These are phyloP conservation scores for Crypturellus undulatus DNA, from an alignment of 2,113 vertebrate genomes.

Conservation along the genomic window DNA sequence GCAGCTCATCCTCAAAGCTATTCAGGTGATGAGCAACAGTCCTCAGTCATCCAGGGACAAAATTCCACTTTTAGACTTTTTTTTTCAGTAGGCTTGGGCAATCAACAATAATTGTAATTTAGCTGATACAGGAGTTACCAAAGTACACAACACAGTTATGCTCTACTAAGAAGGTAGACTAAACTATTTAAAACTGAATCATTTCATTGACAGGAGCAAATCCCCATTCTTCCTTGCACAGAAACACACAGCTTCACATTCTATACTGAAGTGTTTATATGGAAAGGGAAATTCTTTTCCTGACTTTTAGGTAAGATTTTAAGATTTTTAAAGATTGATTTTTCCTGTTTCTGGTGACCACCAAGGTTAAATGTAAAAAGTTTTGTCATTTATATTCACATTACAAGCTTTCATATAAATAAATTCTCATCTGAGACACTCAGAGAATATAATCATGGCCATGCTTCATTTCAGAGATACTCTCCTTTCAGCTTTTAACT, in stretches of 20 bases:
- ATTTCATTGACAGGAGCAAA: not conserved
- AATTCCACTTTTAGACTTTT: not conserved
- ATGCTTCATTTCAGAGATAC: not conserved
- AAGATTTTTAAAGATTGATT: not conserved
- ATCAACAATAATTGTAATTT: conserved; percentile 4
- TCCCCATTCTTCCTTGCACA: not conserved
- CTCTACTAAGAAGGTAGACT: not conserved
- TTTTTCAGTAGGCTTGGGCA: not conserved
- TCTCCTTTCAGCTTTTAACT: conserved; percentile 13
- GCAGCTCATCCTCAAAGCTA: not conserved
- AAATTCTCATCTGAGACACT: not conserved
- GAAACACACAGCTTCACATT: not conserved
- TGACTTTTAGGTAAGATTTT: not conserved
- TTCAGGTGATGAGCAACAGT: not conserved
- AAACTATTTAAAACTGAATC: not conserved
- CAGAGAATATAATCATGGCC: not conserved
- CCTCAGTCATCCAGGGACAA: not conserved
- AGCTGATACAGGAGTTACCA: not conserved
- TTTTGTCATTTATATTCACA: not conserved
- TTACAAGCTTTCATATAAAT: not conserved
- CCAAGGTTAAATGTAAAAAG: conserved; percentile 10
- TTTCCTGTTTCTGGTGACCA: not conserved
- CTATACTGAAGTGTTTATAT: not conserved
- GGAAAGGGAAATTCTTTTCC: not conserved
- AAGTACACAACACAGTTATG: not conserved